Evolutionary conservation across 2,113 vertebrate species (phyloP).

Genomic region (Xenopus borealis): DNA sequence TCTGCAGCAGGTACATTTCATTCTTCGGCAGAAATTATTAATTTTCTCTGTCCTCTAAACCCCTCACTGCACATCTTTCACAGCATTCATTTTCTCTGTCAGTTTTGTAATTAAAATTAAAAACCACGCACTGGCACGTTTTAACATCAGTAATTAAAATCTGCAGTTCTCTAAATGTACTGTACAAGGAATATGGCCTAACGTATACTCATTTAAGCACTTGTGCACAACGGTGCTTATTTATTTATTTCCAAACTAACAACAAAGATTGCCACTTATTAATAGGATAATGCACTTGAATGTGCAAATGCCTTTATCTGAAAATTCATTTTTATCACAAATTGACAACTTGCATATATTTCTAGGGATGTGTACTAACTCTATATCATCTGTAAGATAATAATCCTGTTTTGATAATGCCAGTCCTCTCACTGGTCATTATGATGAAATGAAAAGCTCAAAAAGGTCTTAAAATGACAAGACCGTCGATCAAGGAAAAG

Average conservation of each 20-base stretch:
- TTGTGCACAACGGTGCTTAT: background rate
- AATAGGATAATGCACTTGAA: background rate
- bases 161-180: background rate
- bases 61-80: background rate
- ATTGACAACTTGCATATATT: too few relatives aligned
- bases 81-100: background rate
- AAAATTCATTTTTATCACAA: background rate
- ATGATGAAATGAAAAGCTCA: too few relatives aligned
- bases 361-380: too few relatives aligned
- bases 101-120: conserved; percentile 6
- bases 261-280: background rate
- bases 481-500: too few relatives aligned
- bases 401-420: too few relatives aligned
- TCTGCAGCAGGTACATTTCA: background rate
- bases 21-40: background rate
- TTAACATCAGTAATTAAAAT: conserved; percentile 4
- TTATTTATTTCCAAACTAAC: background rate
- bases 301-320: background rate
- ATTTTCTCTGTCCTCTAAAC: background rate
- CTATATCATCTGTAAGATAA: too few relatives aligned
- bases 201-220: background rate
- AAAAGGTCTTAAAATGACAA: too few relatives aligned
- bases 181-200: background rate
- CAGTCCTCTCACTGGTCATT: too few relatives aligned
- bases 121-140: background rate